Evolutionary conservation across 2,888 invertebrate species (phyloP), one percentile per base, ranked within the genome.

Genomic region (Exephanes ischioxanthus): DNA sequence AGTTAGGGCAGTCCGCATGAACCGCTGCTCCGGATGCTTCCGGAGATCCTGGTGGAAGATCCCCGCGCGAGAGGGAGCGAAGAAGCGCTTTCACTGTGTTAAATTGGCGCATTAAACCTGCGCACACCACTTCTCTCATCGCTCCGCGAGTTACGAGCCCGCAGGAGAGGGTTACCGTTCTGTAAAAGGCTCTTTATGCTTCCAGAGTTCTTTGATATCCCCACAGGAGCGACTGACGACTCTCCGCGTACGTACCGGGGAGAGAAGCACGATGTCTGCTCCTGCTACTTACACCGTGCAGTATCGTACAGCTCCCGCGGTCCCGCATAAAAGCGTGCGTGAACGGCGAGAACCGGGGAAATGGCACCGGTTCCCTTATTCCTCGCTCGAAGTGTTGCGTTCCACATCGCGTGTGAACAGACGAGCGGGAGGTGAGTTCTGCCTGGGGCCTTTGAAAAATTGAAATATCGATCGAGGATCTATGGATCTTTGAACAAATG

Each of bases 61-160:
- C 63, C 45, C 26, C 66, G 26, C n/a, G 37, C 58, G 16, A 30
- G 63, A 63, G 41, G 68, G 77, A 84, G 33, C 58, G 70, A 81
- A 78, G 84, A 73, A 70, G 63, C 68, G 68, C 84, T 85, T 85
- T 85, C 81, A 85, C 30, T 87, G 84, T 86, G 88, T 88, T 87
- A 87, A 88, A 88, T 88, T 84, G 86, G 86, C 87, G 87, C 79
- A 86, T 88, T 87, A 85, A 87, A 86, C 67, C 83, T 73, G 79
- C 86, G 81, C 77, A 63, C 45, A 63, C 45, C 41, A 68, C 45
- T 66, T 58, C 41, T 55, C 48, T 80, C 53, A 51, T 30, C 63
- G 75, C 66, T 58, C 37, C 45, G 68, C 61, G 73, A 48, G 70
- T 83, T 83, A 72, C 67, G 41, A 48, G 63, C 4, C 33, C 30